Evolutionary conservation across 2,888 invertebrate species (phyloP).

Genomic region (Heliconius cydno): DNA sequence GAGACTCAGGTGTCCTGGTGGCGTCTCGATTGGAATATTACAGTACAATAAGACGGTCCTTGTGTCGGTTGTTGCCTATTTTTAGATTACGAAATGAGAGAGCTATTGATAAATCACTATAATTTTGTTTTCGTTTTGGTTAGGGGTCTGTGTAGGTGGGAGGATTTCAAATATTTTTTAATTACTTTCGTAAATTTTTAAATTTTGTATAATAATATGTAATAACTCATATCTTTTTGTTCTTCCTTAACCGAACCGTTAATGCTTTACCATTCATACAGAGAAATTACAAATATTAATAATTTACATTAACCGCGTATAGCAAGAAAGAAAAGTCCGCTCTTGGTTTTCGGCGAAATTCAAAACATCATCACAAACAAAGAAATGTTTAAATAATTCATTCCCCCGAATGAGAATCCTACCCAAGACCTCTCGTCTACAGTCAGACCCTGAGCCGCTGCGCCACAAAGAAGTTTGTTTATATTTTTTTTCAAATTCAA

Average conservation of each 20-base stretch:
- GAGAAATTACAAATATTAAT: not conserved
- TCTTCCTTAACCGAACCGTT: not conserved
- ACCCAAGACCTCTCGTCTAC: not conserved
- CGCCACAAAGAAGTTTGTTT: not conserved
- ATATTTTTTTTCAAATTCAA: not conserved
- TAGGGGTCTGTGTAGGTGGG: no score
- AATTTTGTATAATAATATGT: no score
- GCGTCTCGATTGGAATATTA: constrained; percentile 15
- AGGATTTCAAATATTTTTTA: not conserved
- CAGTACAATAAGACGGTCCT: constrained; percentile 16
- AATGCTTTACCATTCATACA: not conserved
- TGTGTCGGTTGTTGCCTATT: not conserved
- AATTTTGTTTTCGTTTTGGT: not conserved
- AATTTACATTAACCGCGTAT: not conserved
- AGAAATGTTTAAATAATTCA: not conserved
- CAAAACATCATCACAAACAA: not conserved
- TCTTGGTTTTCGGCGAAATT: not conserved
- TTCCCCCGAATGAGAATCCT: not conserved
- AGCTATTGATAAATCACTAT: not conserved
- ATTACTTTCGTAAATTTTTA: no score
- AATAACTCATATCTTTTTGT: not conserved
- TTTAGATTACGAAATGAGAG: not conserved
- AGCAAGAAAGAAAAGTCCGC: not conserved
- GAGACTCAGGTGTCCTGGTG: constrained; percentile 36
- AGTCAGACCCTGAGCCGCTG: not conserved